Percentiles rank a stretch among this genome's conserved stretches.
These are phyloP conservation scores for Amphiduros pacificus DNA, from an alignment of 2,888 invertebrate genomes.

Conservation along the genomic window DNA sequence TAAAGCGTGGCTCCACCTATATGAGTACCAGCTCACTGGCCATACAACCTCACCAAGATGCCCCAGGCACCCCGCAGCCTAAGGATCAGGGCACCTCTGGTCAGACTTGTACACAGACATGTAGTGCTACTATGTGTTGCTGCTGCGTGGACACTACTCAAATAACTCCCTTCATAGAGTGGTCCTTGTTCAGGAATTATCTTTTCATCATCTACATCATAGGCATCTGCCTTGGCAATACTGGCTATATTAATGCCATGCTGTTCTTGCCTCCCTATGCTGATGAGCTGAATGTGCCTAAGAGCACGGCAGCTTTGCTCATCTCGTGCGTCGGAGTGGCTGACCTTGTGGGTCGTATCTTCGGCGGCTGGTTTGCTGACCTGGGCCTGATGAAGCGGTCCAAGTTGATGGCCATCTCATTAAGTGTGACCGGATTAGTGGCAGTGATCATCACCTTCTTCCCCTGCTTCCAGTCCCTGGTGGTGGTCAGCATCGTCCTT, in stretches of 20 bases:
- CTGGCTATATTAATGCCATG: conserved; percentile 6
- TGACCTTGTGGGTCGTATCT: conserved; percentile 73
- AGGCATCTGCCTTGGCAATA: conserved; percentile 7
- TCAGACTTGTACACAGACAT: too few species aligned
- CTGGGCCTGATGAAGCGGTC: conserved; percentile 1
- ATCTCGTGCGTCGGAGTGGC: conserved; percentile 76
- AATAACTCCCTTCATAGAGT: background rate
- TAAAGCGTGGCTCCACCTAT: too few species aligned
- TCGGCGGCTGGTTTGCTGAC: conserved; percentile 63
- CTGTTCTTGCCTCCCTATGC: conserved; percentile 13
- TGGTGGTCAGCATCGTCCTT: conserved; percentile 1
- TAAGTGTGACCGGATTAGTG: conserved; percentile 17
- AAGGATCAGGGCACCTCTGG: background rate
- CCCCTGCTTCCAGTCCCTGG: background rate
- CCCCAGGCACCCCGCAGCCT: background rate
- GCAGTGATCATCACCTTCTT: conserved; percentile 4
- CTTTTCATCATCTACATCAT: conserved; percentile 9
- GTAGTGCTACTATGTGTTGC: conserved; percentile 3
- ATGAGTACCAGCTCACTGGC: background rate
- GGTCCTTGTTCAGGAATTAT: conserved; percentile 7
- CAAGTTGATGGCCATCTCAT: background rate
- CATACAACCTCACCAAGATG: background rate
- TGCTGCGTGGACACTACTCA: background rate
- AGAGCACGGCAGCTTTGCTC: conserved; percentile 65
- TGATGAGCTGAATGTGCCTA: background rate